Evolutionary conservation across 1,140 invertebrate species (phyloP).

Genomic region (Heliothis subflexa): DNA sequence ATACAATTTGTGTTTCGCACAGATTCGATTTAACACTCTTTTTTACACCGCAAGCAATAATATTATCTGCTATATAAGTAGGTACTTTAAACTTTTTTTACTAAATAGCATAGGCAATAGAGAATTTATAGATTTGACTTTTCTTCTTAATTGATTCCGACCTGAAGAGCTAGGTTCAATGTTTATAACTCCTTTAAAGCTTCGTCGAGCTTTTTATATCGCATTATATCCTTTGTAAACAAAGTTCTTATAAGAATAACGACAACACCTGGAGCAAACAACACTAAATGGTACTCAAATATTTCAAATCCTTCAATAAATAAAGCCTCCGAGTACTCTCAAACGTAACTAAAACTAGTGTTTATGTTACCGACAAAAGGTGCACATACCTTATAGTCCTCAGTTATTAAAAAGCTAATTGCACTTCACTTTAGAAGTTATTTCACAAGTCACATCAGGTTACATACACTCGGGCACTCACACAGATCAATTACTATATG

Average conservation of each 20-base stretch:
- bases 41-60: no score
- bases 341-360: slow-evolving; percentile 7
- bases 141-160: no score
- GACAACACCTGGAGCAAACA: not conserved
- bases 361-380: slow-evolving; percentile 24
- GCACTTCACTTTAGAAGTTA: slow-evolving; percentile 48
- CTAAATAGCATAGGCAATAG: no score
- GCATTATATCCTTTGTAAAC: not conserved
- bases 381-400: slow-evolving; percentile 48
- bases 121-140: no score
- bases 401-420: slow-evolving; percentile 26
- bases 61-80: no score
- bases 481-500: slow-evolving; percentile 42
- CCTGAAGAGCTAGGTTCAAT: no score
- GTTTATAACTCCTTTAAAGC: no score
- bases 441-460: slow-evolving; percentile 48
- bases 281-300: not conserved
- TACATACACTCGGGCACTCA: slow-evolving; percentile 44
- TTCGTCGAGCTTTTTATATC: not conserved
- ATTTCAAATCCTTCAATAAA: slow-evolving; percentile 11
- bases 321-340: not conserved
- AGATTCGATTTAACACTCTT: no score
- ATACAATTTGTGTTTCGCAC: no score
- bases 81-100: no score
- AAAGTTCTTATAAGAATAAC: not conserved